Conservation (phyloP, 2,888 invertebrate genomes). For the Athalia circularis region DNA sequence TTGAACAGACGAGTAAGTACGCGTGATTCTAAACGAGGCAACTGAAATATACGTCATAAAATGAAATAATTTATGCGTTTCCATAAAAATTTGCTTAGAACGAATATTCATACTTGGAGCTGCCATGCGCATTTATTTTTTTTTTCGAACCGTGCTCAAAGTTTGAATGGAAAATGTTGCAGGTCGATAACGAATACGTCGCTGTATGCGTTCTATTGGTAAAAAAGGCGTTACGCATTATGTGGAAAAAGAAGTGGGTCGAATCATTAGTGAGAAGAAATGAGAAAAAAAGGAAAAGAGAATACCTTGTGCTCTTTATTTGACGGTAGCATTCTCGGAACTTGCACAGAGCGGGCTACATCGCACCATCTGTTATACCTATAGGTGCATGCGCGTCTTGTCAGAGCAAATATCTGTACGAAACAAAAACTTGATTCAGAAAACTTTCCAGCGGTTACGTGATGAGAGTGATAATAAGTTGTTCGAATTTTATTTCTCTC, state of each 20-base stretch:
- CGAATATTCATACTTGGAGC: too few relatives aligned
- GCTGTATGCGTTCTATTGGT: too few relatives aligned
- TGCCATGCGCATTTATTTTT: too few relatives aligned
- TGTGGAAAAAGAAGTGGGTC: not conserved
- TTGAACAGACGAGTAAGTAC: slow-evolving; percentile 4
- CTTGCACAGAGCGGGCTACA: slow-evolving; percentile 13
- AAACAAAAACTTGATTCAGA: slow-evolving; percentile 41
- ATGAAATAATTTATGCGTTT: not conserved
- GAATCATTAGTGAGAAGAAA: slow-evolving; percentile 20
- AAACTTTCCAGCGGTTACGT: slow-evolving; percentile 37
- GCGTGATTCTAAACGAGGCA: not conserved
- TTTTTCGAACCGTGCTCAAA: too few relatives aligned
- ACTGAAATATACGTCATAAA: not conserved
- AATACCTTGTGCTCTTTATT: slow-evolving; percentile 26
- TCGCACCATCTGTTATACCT: slow-evolving; percentile 30
- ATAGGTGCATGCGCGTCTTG: slow-evolving; percentile 29
- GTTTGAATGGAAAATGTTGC: too few relatives aligned
- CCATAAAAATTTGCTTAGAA: too few relatives aligned
- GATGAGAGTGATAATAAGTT: slow-evolving; percentile 26
- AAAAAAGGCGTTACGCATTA: slow-evolving; percentile 2
- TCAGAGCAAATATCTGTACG: slow-evolving; percentile 25
- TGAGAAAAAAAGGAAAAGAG: not conserved
- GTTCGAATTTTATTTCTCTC: slow-evolving; percentile 20
- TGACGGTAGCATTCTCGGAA: slow-evolving; percentile 23
- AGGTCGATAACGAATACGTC: too few relatives aligned